phyloP scores from a whole-genome alignment of 2,888 invertebrate genomes.

The Eupithecia centaureata region DNA sequence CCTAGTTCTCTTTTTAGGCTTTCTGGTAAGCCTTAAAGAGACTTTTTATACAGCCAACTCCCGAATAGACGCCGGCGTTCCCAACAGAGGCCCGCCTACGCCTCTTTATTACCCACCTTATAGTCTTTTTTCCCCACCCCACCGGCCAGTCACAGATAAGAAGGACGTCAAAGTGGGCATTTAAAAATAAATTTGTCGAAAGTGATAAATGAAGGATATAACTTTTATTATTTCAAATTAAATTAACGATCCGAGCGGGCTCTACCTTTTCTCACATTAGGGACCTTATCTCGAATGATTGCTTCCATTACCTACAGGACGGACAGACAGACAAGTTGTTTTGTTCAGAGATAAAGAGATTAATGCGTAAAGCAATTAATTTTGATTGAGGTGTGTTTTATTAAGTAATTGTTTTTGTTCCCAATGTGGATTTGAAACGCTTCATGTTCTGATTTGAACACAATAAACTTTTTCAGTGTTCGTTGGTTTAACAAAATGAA shows the following conservation, averaged over 20 bases:
- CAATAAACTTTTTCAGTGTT: slow-evolving; percentile 46
- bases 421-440: slow-evolving; percentile 73
- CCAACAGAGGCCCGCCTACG: slow-evolving; percentile 56
- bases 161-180: slow-evolving; percentile 76
- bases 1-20: not conserved
- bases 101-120: slow-evolving; percentile 65
- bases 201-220: slow-evolving; percentile 83
- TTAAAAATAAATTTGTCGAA: slow-evolving; percentile 84
- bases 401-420: slow-evolving; percentile 82
- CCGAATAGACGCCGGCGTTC: slow-evolving; percentile 36
- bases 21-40: not conserved
- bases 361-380: slow-evolving; percentile 83
- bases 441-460: slow-evolving; percentile 60
- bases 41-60: not conserved
- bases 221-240: slow-evolving; percentile 84
- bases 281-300: slow-evolving; percentile 83
- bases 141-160: slow-evolving; percentile 74
- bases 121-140: slow-evolving; percentile 66
- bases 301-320: slow-evolving; percentile 81
- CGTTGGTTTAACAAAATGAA: slow-evolving; percentile 6
- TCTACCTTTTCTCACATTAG: slow-evolving; percentile 83
- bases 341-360: slow-evolving; percentile 80
- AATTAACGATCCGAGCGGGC: slow-evolving; percentile 79
- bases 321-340: slow-evolving; percentile 71
- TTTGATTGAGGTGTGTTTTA: slow-evolving; percentile 83